Evolutionary conservation across 2,113 vertebrate genomes (phyloP), one percentile per base, ranked within the genome.

Genomic region (Collichthys lucidus): DNA sequence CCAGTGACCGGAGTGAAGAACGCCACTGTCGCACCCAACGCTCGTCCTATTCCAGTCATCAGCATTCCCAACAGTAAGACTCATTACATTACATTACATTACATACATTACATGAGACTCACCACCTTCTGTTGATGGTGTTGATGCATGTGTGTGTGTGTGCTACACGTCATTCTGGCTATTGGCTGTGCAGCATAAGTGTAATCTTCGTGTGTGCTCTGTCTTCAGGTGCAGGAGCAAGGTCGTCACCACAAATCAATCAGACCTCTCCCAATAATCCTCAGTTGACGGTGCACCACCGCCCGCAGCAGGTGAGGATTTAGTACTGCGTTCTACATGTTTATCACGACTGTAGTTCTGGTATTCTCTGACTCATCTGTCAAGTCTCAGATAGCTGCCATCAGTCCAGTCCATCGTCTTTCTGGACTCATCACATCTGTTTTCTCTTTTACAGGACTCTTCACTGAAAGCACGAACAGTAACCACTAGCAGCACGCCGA

Each of bases 1-100:
- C 55, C 81, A 96, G 95, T 96, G 56, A 96, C 94, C 0, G 94
- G 94, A 80, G 94, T 94, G 76, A 95, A 95, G 76, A 93, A 63
- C 9, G 86, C 89, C 65, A 79, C 89, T n/a, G 68, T 88, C 29
- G 31, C 83, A 8, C 47, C 85, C 11, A 80, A 72, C 26, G 90
- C 91, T 50, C 93, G 95, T 26, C 26, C 89, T 20, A 80, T 87
- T 24, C 84, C 91, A 22, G 79, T 92, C 56, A 68, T 88, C 82
- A 92, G 83, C 88, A 69, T 90, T 74, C 79, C 91, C 40, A 89
- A 42, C 82, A 94, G 95, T 95, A 91, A 93, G 93, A 53, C 16
- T 44, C 7, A 12, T n/a, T n/a, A n/a, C n/a, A n/a, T n/a, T n/a
- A n/a, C n/a, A n/a, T n/a, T n/a, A n/a, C n/a, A n/a, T n/a, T n/a